Evolutionary conservation across 2,113 vertebrate species (phyloP).

Genomic region (Oncorhynchus tshawytscha): DNA sequence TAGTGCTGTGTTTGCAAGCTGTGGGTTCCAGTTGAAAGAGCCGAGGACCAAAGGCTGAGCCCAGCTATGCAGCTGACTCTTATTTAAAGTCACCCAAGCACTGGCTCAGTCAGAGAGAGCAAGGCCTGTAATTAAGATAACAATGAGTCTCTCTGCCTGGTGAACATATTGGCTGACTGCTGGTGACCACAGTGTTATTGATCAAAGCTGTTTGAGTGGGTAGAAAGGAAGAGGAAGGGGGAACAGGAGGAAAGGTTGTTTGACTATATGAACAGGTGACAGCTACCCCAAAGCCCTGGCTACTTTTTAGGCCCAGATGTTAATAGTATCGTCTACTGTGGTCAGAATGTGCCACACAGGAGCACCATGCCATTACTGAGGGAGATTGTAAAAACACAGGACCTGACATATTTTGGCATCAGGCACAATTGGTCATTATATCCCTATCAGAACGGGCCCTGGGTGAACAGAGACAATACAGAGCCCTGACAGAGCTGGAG

Average conservation of each 20-base stretch:
- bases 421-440: slow-evolving; percentile 28
- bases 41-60: slow-evolving; percentile 27
- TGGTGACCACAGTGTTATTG: slow-evolving; percentile 50
- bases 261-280: slow-evolving; percentile 55
- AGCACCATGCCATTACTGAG: slow-evolving; percentile 13
- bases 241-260: slow-evolving; percentile 27
- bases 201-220: slow-evolving; percentile 54
- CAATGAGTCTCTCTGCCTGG: slow-evolving; percentile 61
- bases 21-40: slow-evolving; percentile 67
- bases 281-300: slow-evolving; percentile 36
- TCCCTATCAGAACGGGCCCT: slow-evolving; percentile 1
- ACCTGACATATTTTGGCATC: slow-evolving; percentile 16
- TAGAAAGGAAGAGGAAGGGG: slow-evolving; percentile 46
- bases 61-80: slow-evolving; percentile 48
- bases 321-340: slow-evolving; percentile 39
- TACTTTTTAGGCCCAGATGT: slow-evolving; percentile 28
- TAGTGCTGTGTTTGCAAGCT: slow-evolving; percentile 52
- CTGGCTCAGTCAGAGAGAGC: slow-evolving; percentile 41
- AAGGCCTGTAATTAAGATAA: slow-evolving; percentile 67
- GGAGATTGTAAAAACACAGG: slow-evolving; percentile 16
- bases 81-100: slow-evolving; percentile 49
- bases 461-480: neutral
- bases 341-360: slow-evolving; percentile 34
- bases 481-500: neutral
- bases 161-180: slow-evolving; percentile 47